These are phyloP conservation scores for Callochromis pleurospilus DNA, from an alignment of 2,113 vertebrate species.

Conservation along the genomic window DNA sequence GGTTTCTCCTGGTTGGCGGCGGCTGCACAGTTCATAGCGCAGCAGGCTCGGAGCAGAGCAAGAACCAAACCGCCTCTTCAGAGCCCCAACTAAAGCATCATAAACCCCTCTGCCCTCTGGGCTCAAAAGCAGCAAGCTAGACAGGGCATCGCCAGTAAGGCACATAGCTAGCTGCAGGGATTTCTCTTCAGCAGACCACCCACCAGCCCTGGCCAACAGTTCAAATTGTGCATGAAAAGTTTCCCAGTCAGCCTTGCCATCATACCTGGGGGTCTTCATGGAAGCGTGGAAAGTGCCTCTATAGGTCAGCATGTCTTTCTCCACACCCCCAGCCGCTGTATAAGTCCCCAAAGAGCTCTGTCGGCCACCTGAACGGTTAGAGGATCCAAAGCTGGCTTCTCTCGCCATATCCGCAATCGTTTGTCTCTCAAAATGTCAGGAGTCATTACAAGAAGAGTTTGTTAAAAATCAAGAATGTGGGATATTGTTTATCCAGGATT, in stretches of 20 bases:
- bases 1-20: too few relatives aligned
- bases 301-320: rapidly evolving
- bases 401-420: too few relatives aligned
- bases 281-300: neutral
- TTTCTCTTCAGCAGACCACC: neutral
- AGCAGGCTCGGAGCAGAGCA: too few relatives aligned
- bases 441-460: neutral
- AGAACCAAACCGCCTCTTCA: rapidly evolving
- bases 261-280: too few relatives aligned
- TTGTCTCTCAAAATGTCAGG: neutral
- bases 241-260: neutral
- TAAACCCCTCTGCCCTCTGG: too few relatives aligned
- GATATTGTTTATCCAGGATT: neutral
- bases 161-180: neutral
- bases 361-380: neutral
- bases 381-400: too few relatives aligned
- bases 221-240: neutral
- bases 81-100: too few relatives aligned
- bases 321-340: neutral
- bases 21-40: too few relatives aligned
- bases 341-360: neutral
- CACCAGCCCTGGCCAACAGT: neutral
- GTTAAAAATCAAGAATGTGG: neutral
- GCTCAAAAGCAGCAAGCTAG: neutral
- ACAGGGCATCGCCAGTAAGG: neutral